Evolutionary conservation across 2,888 invertebrate species (phyloP).

Genomic region (Drosophila falleni): DNA sequence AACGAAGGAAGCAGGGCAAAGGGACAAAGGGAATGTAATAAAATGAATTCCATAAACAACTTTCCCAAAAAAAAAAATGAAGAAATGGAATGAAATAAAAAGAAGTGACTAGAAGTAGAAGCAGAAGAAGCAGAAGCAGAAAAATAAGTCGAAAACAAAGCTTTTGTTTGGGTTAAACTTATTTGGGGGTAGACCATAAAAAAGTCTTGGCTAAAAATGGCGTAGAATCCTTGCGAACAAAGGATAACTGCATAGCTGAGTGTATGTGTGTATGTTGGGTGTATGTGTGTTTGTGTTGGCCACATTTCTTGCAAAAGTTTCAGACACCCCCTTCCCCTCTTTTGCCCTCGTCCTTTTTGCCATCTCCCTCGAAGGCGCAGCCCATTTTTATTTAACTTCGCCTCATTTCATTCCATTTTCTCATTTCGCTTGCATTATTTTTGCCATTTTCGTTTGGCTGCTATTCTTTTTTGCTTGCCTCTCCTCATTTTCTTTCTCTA

Average conservation of each 20-base stretch:
- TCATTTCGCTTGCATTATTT: slow-evolving; percentile 68
- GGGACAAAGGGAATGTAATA: slow-evolving; percentile 53
- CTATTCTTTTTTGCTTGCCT: slow-evolving; percentile 40
- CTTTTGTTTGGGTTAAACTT: slow-evolving; percentile 50
- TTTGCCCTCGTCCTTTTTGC: background rate
- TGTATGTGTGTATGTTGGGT: slow-evolving; percentile 32
- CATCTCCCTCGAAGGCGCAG: slow-evolving; percentile 13
- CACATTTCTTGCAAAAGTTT: slow-evolving; percentile 58
- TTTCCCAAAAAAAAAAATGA: slow-evolving; percentile 63
- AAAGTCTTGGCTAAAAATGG: slow-evolving; percentile 60
- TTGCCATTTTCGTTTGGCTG: slow-evolving; percentile 66
- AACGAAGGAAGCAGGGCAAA: slow-evolving; percentile 2
- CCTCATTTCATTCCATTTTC: slow-evolving; percentile 64
- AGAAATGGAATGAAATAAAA: slow-evolving; percentile 10
- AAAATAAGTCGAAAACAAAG: slow-evolving; percentile 29
- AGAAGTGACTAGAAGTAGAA: slow-evolving; percentile 20
- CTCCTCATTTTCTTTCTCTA: slow-evolving; percentile 36
- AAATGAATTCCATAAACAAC: slow-evolving; percentile 81
- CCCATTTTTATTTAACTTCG: slow-evolving; percentile 68
- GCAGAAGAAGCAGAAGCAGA: slow-evolving; percentile 12
- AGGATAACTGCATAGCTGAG: slow-evolving; percentile 67
- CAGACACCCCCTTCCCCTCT: slow-evolving; percentile 27
- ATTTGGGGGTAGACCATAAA: slow-evolving; percentile 51
- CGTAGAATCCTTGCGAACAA: slow-evolving; percentile 69
- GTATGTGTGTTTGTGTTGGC: slow-evolving; percentile 40